Conservation (phyloP, 2,888 invertebrate species). For the Didymodactylos carnosus region DNA sequence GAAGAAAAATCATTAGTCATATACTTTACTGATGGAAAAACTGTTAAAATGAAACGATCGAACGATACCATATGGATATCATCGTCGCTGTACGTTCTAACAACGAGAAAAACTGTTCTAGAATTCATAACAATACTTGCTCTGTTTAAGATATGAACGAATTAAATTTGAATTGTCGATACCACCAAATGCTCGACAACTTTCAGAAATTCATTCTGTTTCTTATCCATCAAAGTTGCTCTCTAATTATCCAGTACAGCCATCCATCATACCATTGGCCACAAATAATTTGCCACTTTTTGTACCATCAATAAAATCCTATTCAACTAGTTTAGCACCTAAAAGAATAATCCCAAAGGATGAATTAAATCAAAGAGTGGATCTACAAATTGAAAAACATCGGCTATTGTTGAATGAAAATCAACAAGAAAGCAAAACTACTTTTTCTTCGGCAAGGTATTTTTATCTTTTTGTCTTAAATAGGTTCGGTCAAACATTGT, state of each 20-base stretch:
- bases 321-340: not conserved
- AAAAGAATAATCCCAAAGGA: not conserved
- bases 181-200: not conserved
- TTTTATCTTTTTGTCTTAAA: no score
- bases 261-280: not conserved
- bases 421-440: no score
- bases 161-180: not conserved
- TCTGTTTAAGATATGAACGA: not conserved
- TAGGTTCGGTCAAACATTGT: no score
- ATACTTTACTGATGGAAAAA: constrained; percentile 26
- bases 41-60: constrained; percentile 16
- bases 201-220: not conserved
- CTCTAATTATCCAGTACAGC: not conserved
- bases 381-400: not conserved
- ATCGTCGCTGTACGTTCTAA: constrained; percentile 25
- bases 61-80: constrained; percentile 29
- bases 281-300: not conserved
- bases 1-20: constrained; percentile 25
- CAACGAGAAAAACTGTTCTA: constrained; percentile 26
- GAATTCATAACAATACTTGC: not conserved
- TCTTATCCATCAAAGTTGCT: not conserved
- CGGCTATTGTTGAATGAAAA: no score
- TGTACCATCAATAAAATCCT: not conserved
- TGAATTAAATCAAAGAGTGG: not conserved
- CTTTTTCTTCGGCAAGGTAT: no score